Conservation (phyloP, 2,113 vertebrate species). For the Platichthys flesus region DNA sequence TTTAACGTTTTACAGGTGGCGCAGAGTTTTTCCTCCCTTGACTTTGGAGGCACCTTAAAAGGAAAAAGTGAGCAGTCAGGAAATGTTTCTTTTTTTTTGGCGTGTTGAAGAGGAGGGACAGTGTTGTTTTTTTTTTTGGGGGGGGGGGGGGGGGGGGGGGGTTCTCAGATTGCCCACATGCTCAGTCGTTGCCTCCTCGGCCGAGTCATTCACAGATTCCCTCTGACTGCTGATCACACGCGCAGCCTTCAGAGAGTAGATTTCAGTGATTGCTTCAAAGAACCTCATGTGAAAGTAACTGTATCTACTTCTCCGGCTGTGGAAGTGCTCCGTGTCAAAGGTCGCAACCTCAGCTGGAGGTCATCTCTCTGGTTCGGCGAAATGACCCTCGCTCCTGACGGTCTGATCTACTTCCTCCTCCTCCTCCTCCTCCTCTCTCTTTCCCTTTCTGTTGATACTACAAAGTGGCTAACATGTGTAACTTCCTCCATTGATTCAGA, state of each 20-base stretch:
- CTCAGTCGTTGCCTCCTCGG: conserved; percentile 45
- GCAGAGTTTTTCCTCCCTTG: conserved; percentile 24
- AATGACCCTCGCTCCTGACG: conserved; percentile 46
- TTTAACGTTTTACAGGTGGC: conserved; percentile 78
- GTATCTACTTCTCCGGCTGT: conserved; percentile 46
- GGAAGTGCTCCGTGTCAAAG: conserved; percentile 49
- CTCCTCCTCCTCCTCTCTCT: background rate
- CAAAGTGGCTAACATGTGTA: conserved; percentile 56
- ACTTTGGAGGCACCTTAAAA: conserved; percentile 52
- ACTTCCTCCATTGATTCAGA: conserved; percentile 57
- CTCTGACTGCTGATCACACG: conserved; percentile 24
- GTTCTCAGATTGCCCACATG: conserved; percentile 23
- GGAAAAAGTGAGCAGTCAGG: conserved; percentile 54
- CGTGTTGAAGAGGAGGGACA: conserved; percentile 20
- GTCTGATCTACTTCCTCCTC: conserved; percentile 20
- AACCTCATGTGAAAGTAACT: conserved; percentile 38
- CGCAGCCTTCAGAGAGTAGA: conserved; percentile 5
- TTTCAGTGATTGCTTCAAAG: conserved; percentile 32
- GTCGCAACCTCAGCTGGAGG: conserved; percentile 55
- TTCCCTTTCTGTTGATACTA: conserved; percentile 25
- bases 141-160: no score
- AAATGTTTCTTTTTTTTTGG: conserved; percentile 61
- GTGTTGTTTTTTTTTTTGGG: conserved; percentile 1
- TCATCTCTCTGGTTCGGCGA: conserved; percentile 45
- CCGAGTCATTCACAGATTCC: conserved; percentile 12